phyloP scores from a whole-genome alignment of 2,113 vertebrate genomes.

The Toxotes chatareus region DNA sequence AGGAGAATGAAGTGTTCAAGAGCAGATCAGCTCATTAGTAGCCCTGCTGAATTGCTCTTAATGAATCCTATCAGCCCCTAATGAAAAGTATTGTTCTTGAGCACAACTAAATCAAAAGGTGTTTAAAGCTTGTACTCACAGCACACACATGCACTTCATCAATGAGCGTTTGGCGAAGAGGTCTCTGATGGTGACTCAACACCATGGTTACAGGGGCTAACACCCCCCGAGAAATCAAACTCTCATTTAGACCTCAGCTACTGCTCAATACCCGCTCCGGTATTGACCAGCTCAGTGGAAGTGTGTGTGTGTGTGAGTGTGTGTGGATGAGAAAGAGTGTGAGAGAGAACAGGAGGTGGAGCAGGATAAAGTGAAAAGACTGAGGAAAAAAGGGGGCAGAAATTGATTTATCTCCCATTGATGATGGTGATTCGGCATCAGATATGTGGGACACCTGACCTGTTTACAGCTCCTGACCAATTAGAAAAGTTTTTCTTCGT shows the following conservation, averaged over 20 bases:
- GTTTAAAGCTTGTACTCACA: constrained; percentile 50
- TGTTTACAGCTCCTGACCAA: constrained; percentile 46
- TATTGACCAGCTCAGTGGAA: constrained; percentile 57
- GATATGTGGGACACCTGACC: constrained; percentile 54
- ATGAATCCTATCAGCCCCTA: constrained; percentile 69
- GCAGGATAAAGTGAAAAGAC: constrained; percentile 33
- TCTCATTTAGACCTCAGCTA: constrained; percentile 73
- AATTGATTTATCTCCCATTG: constrained; percentile 62
- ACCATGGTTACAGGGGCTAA: constrained; percentile 59
- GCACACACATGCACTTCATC: constrained; percentile 55
- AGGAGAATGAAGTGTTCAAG: constrained; percentile 53
- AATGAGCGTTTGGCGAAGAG: constrained; percentile 55
- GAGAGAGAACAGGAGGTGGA: constrained; percentile 40
- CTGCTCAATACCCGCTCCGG: constrained; percentile 68
- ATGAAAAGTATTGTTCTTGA: constrained; percentile 76
- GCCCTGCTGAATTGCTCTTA: constrained; percentile 57
- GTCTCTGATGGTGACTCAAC: constrained; percentile 63
- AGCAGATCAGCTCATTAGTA: constrained; percentile 66
- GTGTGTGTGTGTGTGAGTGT: constrained; percentile 14
- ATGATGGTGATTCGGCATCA: constrained; percentile 51
- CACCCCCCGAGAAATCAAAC: constrained; percentile 75
- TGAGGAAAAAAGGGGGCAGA: constrained; percentile 15
- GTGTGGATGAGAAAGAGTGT: constrained; percentile 6
- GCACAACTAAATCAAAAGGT: constrained; percentile 68
- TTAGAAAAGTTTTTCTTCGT: constrained; percentile 58